A percentile compares a stretch with the other conserved stretches of the same genome.
phyloP scores from a whole-genome alignment of 2,113 vertebrate genomes.

The Meles meles region DNA sequence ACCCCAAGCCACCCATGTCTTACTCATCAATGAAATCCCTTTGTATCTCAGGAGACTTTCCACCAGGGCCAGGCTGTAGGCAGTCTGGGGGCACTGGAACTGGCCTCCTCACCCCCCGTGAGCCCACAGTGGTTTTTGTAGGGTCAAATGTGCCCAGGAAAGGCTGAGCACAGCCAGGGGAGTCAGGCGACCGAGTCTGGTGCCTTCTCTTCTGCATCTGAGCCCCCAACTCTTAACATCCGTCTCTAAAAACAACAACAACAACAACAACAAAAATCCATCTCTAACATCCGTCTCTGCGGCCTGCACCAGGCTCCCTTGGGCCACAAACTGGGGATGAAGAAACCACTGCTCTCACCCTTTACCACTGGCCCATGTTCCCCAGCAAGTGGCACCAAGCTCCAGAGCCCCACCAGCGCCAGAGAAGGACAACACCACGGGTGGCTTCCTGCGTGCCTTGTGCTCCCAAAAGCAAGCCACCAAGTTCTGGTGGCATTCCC shows the following conservation, averaged over 20 bases:
- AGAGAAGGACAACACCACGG: rapidly evolving
- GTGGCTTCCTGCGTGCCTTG: neutral
- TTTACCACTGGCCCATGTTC: neutral
- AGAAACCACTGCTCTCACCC: neutral
- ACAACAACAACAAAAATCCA: no score
- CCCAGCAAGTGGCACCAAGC: neutral
- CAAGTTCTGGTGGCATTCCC: neutral
- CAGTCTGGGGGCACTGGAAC: neutral
- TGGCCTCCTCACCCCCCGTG: neutral
- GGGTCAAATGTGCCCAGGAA: neutral
- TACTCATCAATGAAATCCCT: neutral
- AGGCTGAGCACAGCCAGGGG: neutral
- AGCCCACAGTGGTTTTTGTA: neutral
- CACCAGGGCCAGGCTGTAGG: neutral
- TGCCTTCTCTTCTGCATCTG: neutral
- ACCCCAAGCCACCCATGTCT: neutral
- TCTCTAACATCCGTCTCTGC: neutral
- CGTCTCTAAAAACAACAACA: neutral
- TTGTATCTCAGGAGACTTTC: neutral
- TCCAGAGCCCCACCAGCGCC: neutral
- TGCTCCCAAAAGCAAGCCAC: neutral
- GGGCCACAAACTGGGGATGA: neutral
- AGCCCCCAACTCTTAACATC: neutral
- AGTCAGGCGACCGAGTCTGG: neutral
- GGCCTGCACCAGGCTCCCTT: neutral